phyloP scores from a whole-genome alignment of 2,113 vertebrate species.

The Falcunculus frontatus region DNA sequence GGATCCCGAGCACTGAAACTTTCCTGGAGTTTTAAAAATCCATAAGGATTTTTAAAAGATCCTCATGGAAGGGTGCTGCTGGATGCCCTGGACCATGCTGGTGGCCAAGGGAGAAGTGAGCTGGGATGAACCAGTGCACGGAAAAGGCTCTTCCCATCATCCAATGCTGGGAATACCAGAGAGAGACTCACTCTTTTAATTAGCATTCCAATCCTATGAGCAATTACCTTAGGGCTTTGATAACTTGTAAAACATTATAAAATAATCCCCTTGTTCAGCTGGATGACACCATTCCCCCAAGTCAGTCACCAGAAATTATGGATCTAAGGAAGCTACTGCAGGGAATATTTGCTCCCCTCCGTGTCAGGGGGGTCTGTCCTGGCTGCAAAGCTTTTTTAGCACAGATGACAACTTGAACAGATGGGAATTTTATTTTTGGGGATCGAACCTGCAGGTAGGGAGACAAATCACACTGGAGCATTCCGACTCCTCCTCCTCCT shows the following conservation, averaged over 20 bases:
- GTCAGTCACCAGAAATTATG: rapidly evolving
- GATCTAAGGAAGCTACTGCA: background rate
- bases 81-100: too few species aligned
- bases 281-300: background rate
- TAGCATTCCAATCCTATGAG: background rate
- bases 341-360: background rate
- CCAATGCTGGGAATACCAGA: background rate
- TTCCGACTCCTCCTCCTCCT: background rate
- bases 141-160: background rate
- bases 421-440: background rate
- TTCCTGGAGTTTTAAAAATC: background rate
- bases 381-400: background rate
- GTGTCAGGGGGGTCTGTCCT: background rate
- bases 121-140: background rate
- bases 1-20: background rate
- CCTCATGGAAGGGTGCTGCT: background rate
- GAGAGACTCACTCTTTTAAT: background rate
- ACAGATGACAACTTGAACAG: background rate
- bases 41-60: background rate
- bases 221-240: background rate
- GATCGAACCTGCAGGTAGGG: background rate
- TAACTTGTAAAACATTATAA: background rate
- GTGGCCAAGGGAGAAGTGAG: background rate
- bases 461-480: background rate
- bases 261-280: background rate